These are phyloP conservation scores for Lissocephala sabroskyi DNA, from an alignment of 2,888 invertebrate species.

Conservation along the genomic window DNA sequence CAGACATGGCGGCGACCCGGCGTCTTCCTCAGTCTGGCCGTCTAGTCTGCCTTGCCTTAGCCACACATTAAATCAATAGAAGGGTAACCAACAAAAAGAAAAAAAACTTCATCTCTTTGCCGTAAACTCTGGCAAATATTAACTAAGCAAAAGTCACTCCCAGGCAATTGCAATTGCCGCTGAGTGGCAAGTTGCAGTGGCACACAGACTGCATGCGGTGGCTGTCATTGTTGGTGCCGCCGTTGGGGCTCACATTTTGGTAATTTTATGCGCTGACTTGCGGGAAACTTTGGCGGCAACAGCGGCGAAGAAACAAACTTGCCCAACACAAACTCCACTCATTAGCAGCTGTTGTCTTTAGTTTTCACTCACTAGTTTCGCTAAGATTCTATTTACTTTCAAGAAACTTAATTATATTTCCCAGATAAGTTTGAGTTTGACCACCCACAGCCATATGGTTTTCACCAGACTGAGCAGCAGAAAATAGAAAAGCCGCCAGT, in stretches of 20 bases:
- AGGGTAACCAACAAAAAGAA: too few species aligned
- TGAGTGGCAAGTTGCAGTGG: background rate
- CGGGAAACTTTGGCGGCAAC: conserved; percentile 17
- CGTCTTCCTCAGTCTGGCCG: conserved; percentile 17
- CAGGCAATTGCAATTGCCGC: conserved; percentile 11
- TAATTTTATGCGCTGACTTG: background rate
- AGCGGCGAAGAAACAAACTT: too few species aligned
- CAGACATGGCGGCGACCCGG: conserved; percentile 38
- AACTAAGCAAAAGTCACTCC: conserved; percentile 38
- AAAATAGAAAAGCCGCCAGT: background rate
- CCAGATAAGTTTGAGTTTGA: conserved; percentile 10
- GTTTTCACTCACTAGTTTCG: conserved; percentile 29
- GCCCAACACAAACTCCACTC: conserved; percentile 37
- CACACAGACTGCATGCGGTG: conserved; percentile 34
- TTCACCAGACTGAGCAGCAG: background rate
- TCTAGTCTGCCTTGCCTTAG: conserved; percentile 29
- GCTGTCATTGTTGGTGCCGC: conserved; percentile 17
- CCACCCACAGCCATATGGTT: background rate
- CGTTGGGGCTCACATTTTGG: background rate
- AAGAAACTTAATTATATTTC: conserved; percentile 54
- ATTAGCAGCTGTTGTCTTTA: conserved; percentile 57
- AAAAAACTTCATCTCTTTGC: conserved; percentile 30
- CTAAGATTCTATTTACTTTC: conserved; percentile 48
- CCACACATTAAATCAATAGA: conserved; percentile 48
- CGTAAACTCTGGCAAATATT: conserved; percentile 34